Conservation (phyloP, 1,140 invertebrate species). For the Scaptomyza pallida region DNA sequence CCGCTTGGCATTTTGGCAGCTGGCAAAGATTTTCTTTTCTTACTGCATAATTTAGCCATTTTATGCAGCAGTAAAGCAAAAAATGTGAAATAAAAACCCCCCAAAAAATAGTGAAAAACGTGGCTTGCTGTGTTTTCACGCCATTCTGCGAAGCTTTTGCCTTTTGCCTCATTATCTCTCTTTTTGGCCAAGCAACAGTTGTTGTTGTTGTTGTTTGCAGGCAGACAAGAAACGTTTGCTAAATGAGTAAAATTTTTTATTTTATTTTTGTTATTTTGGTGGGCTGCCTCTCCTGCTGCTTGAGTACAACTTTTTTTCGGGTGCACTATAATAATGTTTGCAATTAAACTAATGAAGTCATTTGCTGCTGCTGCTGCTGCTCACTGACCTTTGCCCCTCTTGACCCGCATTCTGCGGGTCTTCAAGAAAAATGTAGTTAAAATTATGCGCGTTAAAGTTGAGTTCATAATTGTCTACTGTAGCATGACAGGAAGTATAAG, state of each 20-base stretch:
- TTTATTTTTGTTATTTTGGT: not conserved
- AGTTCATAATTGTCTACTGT: conserved; percentile 13
- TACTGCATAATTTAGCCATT: conserved; percentile 69
- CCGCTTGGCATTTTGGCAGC: conserved; percentile 66
- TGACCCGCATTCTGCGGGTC: no score
- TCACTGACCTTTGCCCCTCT: conserved; percentile 14
- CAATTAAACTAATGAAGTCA: conserved; percentile 81
- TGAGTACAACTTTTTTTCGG: conserved; percentile 50
- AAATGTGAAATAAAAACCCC: not conserved
- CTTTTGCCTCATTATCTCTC: conserved; percentile 72
- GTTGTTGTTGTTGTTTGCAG: conserved; percentile 48
- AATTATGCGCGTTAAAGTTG: conserved; percentile 12
- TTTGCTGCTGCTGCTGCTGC: conserved; percentile 40
- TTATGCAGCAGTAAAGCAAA: conserved; percentile 59
- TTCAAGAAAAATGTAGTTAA: not conserved
- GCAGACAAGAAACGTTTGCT: conserved; percentile 40
- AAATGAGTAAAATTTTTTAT: conserved; percentile 54
- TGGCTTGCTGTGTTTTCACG: conserved; percentile 60
- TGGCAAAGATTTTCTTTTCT: conserved; percentile 60
- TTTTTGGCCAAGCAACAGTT: conserved; percentile 54
- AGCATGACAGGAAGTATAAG: conserved; percentile 4
- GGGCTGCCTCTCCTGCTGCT: not conserved
- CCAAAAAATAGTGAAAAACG: conserved; percentile 17
- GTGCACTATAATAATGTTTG: conserved; percentile 67
- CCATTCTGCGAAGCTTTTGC: conserved; percentile 37